Evolutionary conservation across 2,888 invertebrate genomes (phyloP).

Genomic region (Teinopalpus imperialis): DNA sequence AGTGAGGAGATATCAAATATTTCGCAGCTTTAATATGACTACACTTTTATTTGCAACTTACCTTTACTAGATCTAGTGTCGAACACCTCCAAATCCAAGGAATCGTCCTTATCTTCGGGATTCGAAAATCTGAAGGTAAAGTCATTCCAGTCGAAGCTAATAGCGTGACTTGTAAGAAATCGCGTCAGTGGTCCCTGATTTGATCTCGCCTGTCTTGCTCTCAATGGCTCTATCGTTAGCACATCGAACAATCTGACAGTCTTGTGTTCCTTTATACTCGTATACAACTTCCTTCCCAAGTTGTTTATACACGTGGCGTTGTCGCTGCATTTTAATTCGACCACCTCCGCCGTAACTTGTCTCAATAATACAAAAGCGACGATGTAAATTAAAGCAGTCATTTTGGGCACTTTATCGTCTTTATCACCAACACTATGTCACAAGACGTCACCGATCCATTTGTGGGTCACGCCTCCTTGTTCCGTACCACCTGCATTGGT

Average conservation of each 20-base stretch:
- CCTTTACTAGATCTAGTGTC: slow-evolving; percentile 72
- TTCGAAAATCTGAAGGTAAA: slow-evolving; percentile 76
- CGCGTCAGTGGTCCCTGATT: slow-evolving; percentile 60
- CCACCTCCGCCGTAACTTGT: slow-evolving; percentile 50
- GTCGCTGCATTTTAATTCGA: slow-evolving; percentile 79
- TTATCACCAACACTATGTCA: slow-evolving; percentile 47
- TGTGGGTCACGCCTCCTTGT: slow-evolving; percentile 62
- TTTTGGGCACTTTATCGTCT: slow-evolving; percentile 56
- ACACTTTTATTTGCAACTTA: slow-evolving; percentile 38
- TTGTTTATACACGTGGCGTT: slow-evolving; percentile 83
- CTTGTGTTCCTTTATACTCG: slow-evolving; percentile 75
- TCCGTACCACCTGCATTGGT: slow-evolving; percentile 65
- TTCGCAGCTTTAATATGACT: too few species aligned
- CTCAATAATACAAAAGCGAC: slow-evolving; percentile 59
- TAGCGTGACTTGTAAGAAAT: slow-evolving; percentile 73
- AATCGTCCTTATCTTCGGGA: slow-evolving; percentile 68
- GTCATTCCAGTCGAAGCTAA: slow-evolving; percentile 79
- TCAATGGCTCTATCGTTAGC: slow-evolving; percentile 79
- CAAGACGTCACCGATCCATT: slow-evolving; percentile 72
- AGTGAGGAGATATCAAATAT: too few species aligned
- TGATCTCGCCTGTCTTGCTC: slow-evolving; percentile 59
- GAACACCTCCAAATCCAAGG: slow-evolving; percentile 71
- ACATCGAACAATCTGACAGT: slow-evolving; percentile 77
- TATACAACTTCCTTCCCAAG: slow-evolving; percentile 73
- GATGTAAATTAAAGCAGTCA: slow-evolving; percentile 65